Evolutionary conservation across 1,140 invertebrate genomes (phyloP).

Genomic region (Halyomorpha halys): DNA sequence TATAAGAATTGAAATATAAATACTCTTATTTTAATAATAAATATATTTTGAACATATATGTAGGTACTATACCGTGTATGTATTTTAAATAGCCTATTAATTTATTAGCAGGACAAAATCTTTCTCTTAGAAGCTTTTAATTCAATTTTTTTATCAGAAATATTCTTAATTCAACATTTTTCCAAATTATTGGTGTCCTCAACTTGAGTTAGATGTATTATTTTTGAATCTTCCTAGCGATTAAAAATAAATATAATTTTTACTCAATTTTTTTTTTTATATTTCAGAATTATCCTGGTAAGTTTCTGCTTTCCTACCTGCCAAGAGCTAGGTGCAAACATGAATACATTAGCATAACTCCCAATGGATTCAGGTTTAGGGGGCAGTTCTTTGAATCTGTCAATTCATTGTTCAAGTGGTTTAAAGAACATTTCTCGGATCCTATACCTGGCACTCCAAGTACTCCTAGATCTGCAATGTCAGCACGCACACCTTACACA

Average conservation of each 20-base stretch:
- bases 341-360: slow-evolving; percentile 83
- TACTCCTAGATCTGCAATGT: slow-evolving; percentile 47
- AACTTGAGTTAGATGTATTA: too few relatives aligned
- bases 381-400: slow-evolving; percentile 78
- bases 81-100: too few relatives aligned
- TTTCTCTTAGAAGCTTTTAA: too few relatives aligned
- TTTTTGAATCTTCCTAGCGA: too few relatives aligned
- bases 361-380: slow-evolving; percentile 87
- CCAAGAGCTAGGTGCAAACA: slow-evolving; percentile 73
- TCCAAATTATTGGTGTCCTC: too few relatives aligned
- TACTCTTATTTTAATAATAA: too few relatives aligned
- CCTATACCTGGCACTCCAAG: slow-evolving; percentile 69
- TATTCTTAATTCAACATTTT: too few relatives aligned
- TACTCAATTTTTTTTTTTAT: slow-evolving; percentile 25
- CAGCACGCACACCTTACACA: slow-evolving; percentile 52
- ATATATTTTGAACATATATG: too few relatives aligned
- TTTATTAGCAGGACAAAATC: too few relatives aligned
- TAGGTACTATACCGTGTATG: too few relatives aligned
- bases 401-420: slow-evolving; percentile 82
- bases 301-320: slow-evolving; percentile 89
- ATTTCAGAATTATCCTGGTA: slow-evolving; percentile 74
- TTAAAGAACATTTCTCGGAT: slow-evolving; percentile 94
- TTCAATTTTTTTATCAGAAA: too few relatives aligned
- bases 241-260: background rate
- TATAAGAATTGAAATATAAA: too few relatives aligned